These are phyloP conservation scores for Vanessa cardui DNA, from an alignment of 2,888 invertebrate genomes.

Conservation along the genomic window DNA sequence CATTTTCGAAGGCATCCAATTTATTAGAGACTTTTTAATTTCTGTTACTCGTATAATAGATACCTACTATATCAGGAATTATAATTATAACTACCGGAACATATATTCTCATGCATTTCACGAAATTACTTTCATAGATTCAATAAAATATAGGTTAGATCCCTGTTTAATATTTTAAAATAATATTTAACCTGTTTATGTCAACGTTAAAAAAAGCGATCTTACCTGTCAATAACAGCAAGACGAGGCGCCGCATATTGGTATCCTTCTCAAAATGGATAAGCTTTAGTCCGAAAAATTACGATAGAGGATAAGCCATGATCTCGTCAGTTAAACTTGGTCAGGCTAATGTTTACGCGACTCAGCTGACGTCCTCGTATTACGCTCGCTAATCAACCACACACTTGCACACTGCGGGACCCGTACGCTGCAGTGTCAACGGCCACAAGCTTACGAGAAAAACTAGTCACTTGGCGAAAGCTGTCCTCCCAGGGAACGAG, in stretches of 20 bases:
- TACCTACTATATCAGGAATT: too few species aligned
- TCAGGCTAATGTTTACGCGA: conserved; percentile 73
- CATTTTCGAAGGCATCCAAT: too few species aligned
- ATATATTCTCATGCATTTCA: too few species aligned
- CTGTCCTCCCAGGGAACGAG: conserved; percentile 52
- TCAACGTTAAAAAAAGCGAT: conserved; percentile 12
- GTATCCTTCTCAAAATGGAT: conserved; percentile 48
- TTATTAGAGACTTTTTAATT: too few species aligned
- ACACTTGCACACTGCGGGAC: conserved; percentile 82
- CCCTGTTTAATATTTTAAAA: not conserved
- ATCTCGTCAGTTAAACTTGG: conserved; percentile 56
- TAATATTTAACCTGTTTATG: not conserved
- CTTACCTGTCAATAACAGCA: conserved; percentile 76
- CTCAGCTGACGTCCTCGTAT: conserved; percentile 76
- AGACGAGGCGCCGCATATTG: conserved; percentile 71
- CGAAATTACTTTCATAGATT: too few species aligned
- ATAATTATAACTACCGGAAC: too few species aligned
- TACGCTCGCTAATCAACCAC: conserved; percentile 77
- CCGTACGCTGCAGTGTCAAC: conserved; percentile 81
- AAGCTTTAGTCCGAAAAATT: conserved; percentile 54
- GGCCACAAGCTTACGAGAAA: conserved; percentile 76
- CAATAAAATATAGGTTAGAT: too few species aligned
- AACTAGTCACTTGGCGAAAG: conserved; percentile 75
- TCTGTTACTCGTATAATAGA: too few species aligned
- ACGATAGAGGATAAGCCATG: conserved; percentile 64